Conservation (phyloP, 2,797 vertebrate species). For the Cyprinella venusta region DNA sequence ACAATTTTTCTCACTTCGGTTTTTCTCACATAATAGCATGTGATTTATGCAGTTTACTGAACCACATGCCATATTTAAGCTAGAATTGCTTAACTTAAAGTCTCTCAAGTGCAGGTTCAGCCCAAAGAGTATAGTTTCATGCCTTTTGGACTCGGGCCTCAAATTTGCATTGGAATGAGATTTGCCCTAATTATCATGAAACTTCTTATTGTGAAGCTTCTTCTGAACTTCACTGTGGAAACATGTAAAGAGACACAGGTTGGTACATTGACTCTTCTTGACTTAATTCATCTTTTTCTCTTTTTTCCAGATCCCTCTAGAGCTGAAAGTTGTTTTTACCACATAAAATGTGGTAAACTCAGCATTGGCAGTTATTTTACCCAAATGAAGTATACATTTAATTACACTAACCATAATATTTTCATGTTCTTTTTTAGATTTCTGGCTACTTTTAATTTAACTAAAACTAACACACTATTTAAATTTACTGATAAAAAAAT, state of each 20-base stretch:
- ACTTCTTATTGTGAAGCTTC: slow-evolving; percentile 70
- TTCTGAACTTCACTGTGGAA: slow-evolving; percentile 82
- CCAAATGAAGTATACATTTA: not conserved
- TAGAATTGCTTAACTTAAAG: not conserved
- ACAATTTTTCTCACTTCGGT: not conserved
- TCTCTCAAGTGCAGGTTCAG: slow-evolving; percentile 74
- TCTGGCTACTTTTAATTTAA: not conserved
- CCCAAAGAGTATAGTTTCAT: slow-evolving; percentile 82
- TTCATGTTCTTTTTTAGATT: not conserved
- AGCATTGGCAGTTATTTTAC: not conserved
- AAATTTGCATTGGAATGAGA: slow-evolving; percentile 88
- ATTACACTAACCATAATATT: not conserved
- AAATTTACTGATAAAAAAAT: not conserved
- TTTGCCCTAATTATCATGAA: slow-evolving; percentile 84
- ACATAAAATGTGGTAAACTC: not conserved
- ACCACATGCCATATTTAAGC: not conserved
- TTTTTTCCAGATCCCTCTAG: no score
- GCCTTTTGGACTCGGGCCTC: slow-evolving; percentile 87
- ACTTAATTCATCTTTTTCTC: no score
- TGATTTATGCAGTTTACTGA: not conserved
- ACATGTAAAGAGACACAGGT: slow-evolving; percentile 85
- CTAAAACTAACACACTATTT: not conserved
- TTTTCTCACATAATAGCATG: slow-evolving; percentile 7
- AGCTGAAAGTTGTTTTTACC: no score
- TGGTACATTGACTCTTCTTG: slow-evolving; percentile 59